Percentiles rank a stretch among this genome's conserved stretches.
Conservation (phyloP, 1,140 invertebrate species). For the Homalodisca vitripennis region DNA sequence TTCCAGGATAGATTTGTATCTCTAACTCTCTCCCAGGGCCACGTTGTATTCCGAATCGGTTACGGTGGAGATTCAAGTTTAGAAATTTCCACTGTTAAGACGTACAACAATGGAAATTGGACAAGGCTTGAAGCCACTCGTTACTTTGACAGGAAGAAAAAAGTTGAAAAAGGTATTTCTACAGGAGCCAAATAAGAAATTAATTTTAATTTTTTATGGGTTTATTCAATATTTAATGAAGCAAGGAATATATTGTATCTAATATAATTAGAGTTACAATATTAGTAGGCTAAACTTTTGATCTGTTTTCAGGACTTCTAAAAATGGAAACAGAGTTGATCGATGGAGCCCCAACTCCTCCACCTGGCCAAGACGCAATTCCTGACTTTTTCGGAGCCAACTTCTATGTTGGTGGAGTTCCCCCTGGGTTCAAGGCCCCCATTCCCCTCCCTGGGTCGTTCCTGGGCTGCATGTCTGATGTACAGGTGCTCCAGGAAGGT, state of each 20-base stretch:
- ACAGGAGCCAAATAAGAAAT: too few species aligned
- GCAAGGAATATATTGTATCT: too few species aligned
- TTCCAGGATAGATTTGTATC: conserved; percentile 74
- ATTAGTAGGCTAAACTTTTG: too few species aligned
- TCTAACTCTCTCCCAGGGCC: conserved; percentile 71
- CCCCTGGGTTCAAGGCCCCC: conserved; percentile 60
- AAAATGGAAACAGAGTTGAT: conserved; percentile 70
- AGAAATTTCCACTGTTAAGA: conserved; percentile 65
- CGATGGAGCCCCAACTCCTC: conserved; percentile 61
- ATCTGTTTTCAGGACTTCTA: conserved; percentile 55
- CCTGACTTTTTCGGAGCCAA: conserved; percentile 61
- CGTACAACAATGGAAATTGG: conserved; percentile 81
- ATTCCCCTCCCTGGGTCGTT: conserved; percentile 59
- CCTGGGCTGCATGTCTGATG: conserved; percentile 78
- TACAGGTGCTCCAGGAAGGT: conserved; percentile 69
- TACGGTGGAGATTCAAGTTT: conserved; percentile 63
- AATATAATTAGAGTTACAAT: too few species aligned
- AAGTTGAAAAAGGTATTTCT: conserved; percentile 45
- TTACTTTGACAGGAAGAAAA: conserved; percentile 45
- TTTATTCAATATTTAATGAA: too few species aligned
- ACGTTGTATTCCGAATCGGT: conserved; percentile 71
- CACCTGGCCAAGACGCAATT: conserved; percentile 58
- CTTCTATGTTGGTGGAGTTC: conserved; percentile 79
- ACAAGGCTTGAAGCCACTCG: conserved; percentile 67
- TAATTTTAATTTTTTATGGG: too few species aligned